Evolutionary conservation across 2,113 vertebrate species (phyloP).

Genomic region (Scatophagus argus): DNA sequence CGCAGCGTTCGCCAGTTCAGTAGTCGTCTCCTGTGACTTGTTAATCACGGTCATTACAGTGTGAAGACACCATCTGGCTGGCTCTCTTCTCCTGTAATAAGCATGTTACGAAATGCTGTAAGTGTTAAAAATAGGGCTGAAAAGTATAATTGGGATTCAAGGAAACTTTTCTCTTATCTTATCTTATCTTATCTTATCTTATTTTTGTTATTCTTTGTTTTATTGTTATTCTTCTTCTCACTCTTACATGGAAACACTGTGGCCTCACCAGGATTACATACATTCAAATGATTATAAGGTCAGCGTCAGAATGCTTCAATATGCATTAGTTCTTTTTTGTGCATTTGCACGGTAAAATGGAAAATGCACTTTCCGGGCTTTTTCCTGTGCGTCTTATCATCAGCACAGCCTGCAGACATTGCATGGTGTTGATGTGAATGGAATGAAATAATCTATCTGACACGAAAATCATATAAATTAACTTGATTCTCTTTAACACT

Average conservation of each 20-base stretch:
- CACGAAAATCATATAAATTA: slow-evolving; percentile 28
- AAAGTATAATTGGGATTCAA: slow-evolving; percentile 5
- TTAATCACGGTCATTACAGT: not conserved
- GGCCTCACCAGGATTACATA: not conserved
- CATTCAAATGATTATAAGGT: not conserved
- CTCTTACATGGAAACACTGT: not conserved
- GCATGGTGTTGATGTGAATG: not conserved
- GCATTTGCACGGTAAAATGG: not conserved
- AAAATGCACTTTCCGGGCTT: not conserved
- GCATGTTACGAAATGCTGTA: not conserved
- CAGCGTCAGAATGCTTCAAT: not conserved
- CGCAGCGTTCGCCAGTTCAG: not conserved
- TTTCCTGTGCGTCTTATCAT: not conserved
- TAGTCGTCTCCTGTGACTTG: not conserved
- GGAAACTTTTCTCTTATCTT: not conserved
- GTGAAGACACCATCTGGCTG: not conserved
- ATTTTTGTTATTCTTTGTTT: too few relatives aligned
- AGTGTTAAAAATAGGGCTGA: not conserved
- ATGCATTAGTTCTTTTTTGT: not conserved
- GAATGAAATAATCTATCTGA: not conserved
- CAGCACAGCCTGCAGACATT: not conserved
- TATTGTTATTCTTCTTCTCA: too few relatives aligned
- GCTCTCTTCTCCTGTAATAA: not conserved
- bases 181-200: too few relatives aligned
- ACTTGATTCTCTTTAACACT: not conserved